phyloP scores from a whole-genome alignment of 2,888 invertebrate species.

The Odontothrips loti region DNA sequence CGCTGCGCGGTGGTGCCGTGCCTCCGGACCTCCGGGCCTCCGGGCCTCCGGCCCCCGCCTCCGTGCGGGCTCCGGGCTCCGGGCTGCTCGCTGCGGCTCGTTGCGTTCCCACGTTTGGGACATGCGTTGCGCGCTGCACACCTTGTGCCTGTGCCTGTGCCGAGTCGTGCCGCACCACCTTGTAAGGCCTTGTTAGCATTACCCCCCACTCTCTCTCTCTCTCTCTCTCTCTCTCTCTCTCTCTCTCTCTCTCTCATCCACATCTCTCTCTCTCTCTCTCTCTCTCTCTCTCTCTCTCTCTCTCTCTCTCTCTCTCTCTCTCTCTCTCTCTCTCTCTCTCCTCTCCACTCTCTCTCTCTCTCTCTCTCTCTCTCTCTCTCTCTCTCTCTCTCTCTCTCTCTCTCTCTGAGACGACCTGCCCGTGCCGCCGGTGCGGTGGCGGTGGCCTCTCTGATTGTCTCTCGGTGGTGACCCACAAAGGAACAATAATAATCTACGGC shows the following conservation, averaged over 20 bases:
- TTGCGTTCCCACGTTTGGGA: conserved; percentile 10
- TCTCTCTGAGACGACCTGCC: background rate
- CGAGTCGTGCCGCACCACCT: background rate
- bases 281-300: background rate
- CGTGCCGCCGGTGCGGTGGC: background rate
- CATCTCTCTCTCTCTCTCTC: background rate
- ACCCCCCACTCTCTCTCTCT: background rate
- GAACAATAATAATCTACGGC: background rate
- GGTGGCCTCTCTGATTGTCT: background rate
- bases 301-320: background rate
- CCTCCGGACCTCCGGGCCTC: too few species aligned
- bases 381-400: background rate
- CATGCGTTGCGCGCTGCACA: background rate
- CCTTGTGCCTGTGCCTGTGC: background rate
- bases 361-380: conserved; percentile 14
- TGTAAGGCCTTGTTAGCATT: conserved; percentile 24
- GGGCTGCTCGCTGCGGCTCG: background rate
- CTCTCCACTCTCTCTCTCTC: background rate
- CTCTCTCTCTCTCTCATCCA: background rate
- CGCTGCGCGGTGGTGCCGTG: too few species aligned
- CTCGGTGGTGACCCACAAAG: background rate
- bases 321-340: background rate
- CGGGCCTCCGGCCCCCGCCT: too few species aligned
- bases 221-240: background rate
- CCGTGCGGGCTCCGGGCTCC: too few species aligned